A percentile compares a stretch with the other conserved stretches of the same genome.
Conservation (phyloP, 2,113 vertebrate species). For the Oncorhynchus gorbuscha region DNA sequence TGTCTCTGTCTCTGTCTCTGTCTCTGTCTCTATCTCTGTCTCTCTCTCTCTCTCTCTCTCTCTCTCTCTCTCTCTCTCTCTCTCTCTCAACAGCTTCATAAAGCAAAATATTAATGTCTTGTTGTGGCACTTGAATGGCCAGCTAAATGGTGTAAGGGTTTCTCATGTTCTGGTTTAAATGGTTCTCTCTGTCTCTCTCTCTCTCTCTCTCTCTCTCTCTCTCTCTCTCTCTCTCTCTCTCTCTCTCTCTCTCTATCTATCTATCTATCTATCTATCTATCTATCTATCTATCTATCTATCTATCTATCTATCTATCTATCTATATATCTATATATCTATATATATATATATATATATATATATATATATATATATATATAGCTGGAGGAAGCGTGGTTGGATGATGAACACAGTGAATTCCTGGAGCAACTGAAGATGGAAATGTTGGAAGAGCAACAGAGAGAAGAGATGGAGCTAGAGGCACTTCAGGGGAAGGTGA, state of each 20-base stretch:
- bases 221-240: too few relatives aligned
- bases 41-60: too few relatives aligned
- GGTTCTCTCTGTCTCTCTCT: too few relatives aligned
- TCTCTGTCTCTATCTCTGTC: too few relatives aligned
- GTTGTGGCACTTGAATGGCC: too few relatives aligned
- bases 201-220: too few relatives aligned
- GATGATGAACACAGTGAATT: slow-evolving; percentile 97
- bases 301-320: neutral
- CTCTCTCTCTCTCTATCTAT: neutral
- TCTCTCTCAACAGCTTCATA: too few relatives aligned
- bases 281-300: neutral
- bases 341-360: neutral
- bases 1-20: too few relatives aligned
- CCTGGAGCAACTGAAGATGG: slow-evolving; percentile 95
- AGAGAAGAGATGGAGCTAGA: slow-evolving; percentile 82
- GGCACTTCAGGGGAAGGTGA: slow-evolving; percentile 76
- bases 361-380: neutral
- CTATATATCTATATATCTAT: neutral
- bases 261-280: neutral
- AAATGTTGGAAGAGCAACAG: slow-evolving; percentile 91
- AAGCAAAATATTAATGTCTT: too few relatives aligned
- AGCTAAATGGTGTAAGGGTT: too few relatives aligned
- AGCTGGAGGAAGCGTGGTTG: slow-evolving; percentile 96
- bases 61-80: too few relatives aligned
- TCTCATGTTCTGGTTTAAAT: too few relatives aligned